Base-by-base conservation (phyloP, 2,797 vertebrate genomes). In the Sebastes melanostomus region DNA sequence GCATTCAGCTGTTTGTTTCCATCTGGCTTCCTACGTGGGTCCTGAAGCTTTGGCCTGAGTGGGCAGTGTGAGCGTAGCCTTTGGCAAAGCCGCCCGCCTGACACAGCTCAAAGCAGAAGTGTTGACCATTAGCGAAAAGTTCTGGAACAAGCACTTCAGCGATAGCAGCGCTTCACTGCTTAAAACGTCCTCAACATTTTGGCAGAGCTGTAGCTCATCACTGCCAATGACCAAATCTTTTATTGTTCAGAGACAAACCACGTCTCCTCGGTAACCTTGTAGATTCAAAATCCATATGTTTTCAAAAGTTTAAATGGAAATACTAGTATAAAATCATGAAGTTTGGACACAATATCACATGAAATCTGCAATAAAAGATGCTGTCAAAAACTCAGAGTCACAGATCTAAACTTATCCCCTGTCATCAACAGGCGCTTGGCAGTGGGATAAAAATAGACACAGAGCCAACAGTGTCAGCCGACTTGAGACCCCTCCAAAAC, bases 401-500 rank as follows among this genome's bases (percentile, higher is more conserved):
- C 68, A 68, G 42, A 75, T 87, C 87, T 88, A 75, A 89, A 93
- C 66, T 85, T 86, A 81, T 72, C 69, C 60, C 52, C 72, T 71
- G 81, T 55, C 27, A 88, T 90, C 90, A 91, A 91, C 90, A 92
- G 86, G 90, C 76, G 18, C 76, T 83, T 71, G 61, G 84, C 80
- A 78, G 75, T 4, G 38, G 66, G 82, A 80, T 91, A 86, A 89
- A 94, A 93, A 94, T 94, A 95, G 90, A 86, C 71, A 27, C 1
- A 11, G 42, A 84, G 87, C 84, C 77, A 76, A 87, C 68, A 71
- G 81, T 18, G 86, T 85, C 74, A 89, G 88, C 71, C 56, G 72
- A 87, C 90, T 86, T 81, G 82, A 93, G 91, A 88, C 84, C 83
- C 85, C 85, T 88, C 82, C 88, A 86, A 90, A 92, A 90, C 86